phyloP scores from a whole-genome alignment of 2,797 vertebrate genomes.

The Sparidentex hasta region DNA sequence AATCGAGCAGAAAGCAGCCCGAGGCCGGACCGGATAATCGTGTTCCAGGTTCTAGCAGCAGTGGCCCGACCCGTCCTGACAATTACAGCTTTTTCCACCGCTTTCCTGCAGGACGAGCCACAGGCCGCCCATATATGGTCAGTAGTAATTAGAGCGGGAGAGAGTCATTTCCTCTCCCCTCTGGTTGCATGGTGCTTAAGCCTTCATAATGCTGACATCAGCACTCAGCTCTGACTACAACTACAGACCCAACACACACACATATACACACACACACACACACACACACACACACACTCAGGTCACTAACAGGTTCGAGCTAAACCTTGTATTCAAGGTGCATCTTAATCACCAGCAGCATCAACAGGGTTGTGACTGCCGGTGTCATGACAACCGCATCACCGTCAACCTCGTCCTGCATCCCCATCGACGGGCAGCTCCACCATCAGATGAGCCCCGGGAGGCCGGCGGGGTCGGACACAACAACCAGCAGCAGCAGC shows the following conservation, averaged over 20 bases:
- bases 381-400: conserved; percentile 55
- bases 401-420: conserved; percentile 28
- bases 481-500: too few relatives aligned
- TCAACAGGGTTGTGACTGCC: conserved; percentile 21
- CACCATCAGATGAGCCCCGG: conserved; percentile 6
- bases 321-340: conserved; percentile 34
- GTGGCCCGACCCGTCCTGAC: conserved; percentile 33
- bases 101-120: conserved; percentile 48
- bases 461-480: conserved; percentile 2
- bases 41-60: conserved; percentile 5
- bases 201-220: conserved; percentile 84
- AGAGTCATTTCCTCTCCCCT: conserved; percentile 76
- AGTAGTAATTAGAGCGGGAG: conserved; percentile 68
- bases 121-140: conserved; percentile 65
- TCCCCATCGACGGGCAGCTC: conserved; percentile 21
- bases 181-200: conserved; percentile 78
- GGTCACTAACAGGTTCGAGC: conserved; percentile 51
- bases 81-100: conserved; percentile 53
- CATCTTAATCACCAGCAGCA: conserved; percentile 50
- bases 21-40: background rate
- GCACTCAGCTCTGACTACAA: conserved; percentile 76
- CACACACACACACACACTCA: conserved; percentile 29
- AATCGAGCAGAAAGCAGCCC: background rate
- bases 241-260: conserved; percentile 20
- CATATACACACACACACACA: conserved; percentile 28